Conservation (phyloP, 2,113 vertebrate genomes). For the Gorilla gorilla region DNA sequence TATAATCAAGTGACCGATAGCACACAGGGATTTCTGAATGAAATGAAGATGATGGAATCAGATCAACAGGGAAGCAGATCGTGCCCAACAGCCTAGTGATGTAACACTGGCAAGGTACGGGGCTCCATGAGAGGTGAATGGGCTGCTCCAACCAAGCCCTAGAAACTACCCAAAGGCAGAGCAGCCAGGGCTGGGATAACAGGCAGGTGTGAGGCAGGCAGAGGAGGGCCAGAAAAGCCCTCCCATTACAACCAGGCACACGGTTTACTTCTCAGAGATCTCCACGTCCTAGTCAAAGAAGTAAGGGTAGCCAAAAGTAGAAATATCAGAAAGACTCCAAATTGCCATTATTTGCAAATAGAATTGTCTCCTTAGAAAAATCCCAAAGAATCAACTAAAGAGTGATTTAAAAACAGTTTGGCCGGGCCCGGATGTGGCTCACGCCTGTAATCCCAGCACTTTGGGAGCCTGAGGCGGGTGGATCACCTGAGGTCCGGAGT, state of each 20-base stretch:
- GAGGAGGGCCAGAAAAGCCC: neutral
- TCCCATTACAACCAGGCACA: neutral
- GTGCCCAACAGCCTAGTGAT: neutral
- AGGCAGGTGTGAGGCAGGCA: neutral
- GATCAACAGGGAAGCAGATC: neutral
- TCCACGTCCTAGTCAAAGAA: neutral
- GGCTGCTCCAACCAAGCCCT: neutral
- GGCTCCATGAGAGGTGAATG: neutral
- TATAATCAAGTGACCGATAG: neutral
- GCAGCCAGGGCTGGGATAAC: neutral
- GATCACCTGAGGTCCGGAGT: no score
- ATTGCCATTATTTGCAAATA: neutral
- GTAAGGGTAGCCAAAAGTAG: neutral
- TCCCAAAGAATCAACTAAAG: neutral
- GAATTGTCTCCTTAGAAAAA: neutral
- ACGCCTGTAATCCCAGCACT: no score
- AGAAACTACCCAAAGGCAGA: neutral
- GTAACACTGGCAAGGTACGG: neutral
- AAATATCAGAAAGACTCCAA: neutral
- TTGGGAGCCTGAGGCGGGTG: no score
- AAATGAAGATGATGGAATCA: neutral
- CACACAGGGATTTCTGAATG: neutral
- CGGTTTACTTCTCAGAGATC: neutral
- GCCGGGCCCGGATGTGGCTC: accelerated
- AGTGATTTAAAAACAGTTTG: neutral